A percentile compares a stretch with the other conserved stretches of the same genome.
Evolutionary conservation across 2,113 vertebrate species (phyloP).

Genomic region (Gymnocephalus cernua): DNA sequence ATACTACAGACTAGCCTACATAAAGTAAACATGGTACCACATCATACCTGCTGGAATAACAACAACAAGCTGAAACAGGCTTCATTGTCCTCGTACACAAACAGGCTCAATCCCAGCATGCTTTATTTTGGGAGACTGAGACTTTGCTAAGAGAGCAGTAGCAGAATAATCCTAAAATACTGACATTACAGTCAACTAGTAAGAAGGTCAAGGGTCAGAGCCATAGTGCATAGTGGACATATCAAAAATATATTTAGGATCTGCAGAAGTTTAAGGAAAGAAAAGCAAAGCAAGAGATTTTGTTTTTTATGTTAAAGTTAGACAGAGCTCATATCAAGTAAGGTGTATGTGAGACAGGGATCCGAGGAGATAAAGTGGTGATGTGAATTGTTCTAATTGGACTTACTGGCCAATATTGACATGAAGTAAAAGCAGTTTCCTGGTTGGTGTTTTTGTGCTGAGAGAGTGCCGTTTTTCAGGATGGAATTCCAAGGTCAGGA

Average conservation of each 20-base stretch:
- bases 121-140: background rate
- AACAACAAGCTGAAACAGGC: constrained; percentile 27
- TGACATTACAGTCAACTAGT: background rate
- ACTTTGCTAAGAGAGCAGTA: background rate
- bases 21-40: constrained; percentile 49
- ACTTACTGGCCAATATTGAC: constrained; percentile 9
- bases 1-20: constrained; percentile 4
- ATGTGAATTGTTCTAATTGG: constrained; percentile 13
- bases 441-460: constrained; percentile 6
- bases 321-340: background rate
- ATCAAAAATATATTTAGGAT: background rate
- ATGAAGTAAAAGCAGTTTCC: constrained; percentile 18
- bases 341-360: background rate
- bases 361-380: constrained; percentile 7
- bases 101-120: background rate
- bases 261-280: constrained; percentile 4
- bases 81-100: background rate
- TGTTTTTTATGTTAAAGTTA: background rate
- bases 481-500: constrained; percentile 39
- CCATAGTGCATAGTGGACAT: background rate
- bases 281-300: background rate
- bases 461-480: background rate
- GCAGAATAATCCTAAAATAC: constrained; percentile 20
- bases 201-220: constrained; percentile 19
- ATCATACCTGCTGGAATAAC: constrained; percentile 43